A percentile compares a stretch with the other conserved stretches of the same genome.
phyloP scores from a whole-genome alignment of 2,113 vertebrate species.

The Callorhinus ursinus region DNA sequence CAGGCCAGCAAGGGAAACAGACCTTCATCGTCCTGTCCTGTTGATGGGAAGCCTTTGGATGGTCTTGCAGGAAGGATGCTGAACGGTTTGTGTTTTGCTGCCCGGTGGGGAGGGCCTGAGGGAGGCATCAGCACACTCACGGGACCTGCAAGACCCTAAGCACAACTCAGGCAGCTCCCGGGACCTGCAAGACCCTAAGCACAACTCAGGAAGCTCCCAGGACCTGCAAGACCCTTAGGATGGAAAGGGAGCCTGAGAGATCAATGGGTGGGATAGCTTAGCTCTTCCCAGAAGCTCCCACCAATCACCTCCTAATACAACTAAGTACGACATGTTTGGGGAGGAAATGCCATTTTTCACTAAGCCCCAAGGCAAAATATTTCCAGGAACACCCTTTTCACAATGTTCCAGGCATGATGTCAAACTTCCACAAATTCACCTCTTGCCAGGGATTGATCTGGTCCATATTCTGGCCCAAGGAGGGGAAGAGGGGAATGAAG shows the following conservation, averaged over 20 bases:
- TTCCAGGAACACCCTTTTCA: not conserved
- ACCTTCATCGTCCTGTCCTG: accelerated
- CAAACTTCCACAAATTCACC: not conserved
- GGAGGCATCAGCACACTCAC: not conserved
- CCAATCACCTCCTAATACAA: not conserved
- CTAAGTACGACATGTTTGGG: accelerated
- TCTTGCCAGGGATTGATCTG: not conserved
- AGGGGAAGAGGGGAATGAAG: accelerated
- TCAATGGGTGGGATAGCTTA: not conserved
- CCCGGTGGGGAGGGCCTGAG: not conserved
- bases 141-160: not conserved
- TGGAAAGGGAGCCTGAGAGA: not conserved
- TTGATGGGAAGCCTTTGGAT: accelerated
- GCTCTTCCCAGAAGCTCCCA: not conserved
- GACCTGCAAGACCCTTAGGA: not conserved
- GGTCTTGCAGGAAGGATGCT: accelerated
- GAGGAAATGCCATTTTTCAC: not conserved
- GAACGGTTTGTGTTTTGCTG: not conserved
- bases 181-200: not conserved
- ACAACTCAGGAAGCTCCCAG: not conserved
- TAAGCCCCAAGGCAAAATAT: not conserved
- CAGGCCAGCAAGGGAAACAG: accelerated
- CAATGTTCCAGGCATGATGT: not conserved
- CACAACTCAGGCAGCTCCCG: not conserved
- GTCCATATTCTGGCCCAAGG: not conserved